These are phyloP conservation scores for Pristis pectinata DNA, from an alignment of 2,797 vertebrate genomes.

Conservation along the genomic window DNA sequence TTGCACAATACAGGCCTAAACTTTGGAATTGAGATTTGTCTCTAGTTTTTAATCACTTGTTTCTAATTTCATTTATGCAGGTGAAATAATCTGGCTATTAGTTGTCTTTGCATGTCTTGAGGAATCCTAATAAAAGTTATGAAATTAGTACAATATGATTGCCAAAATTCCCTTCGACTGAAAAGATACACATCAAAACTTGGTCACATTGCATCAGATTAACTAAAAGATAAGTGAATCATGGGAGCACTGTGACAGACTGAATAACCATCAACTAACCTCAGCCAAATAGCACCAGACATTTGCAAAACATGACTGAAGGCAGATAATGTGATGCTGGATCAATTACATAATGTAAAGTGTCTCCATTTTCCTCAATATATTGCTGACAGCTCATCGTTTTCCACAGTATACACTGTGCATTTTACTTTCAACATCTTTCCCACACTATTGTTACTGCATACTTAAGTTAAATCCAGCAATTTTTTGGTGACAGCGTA, in stretches of 20 bases:
- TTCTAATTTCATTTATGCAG: not conserved
- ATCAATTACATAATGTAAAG: not conserved
- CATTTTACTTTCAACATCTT: not conserved
- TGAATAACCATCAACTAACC: not conserved
- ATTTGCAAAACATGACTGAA: slow-evolving; percentile 12
- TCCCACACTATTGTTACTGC: not conserved
- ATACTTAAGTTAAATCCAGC: not conserved
- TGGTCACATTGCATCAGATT: slow-evolving; percentile 1
- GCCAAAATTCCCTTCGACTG: not conserved
- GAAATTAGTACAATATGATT: not conserved
- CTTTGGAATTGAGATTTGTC: not conserved
- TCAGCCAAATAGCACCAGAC: not conserved
- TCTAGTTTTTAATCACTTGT: not conserved
- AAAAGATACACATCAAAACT: not conserved
- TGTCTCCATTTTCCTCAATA: not conserved
- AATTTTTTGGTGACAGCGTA: not conserved
- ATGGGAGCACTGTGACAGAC: not conserved
- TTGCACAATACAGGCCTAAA: not conserved
- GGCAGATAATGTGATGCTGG: slow-evolving; percentile 14
- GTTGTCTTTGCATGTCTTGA: not conserved
- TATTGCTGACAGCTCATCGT: not conserved
- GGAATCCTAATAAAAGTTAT: not conserved
- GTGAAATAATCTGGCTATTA: too few species aligned
- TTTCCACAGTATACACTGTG: not conserved
- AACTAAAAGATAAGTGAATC: not conserved